Evolutionary conservation across 2,888 invertebrate species (phyloP).

Genomic region (Ferdinandea cuprea): DNA sequence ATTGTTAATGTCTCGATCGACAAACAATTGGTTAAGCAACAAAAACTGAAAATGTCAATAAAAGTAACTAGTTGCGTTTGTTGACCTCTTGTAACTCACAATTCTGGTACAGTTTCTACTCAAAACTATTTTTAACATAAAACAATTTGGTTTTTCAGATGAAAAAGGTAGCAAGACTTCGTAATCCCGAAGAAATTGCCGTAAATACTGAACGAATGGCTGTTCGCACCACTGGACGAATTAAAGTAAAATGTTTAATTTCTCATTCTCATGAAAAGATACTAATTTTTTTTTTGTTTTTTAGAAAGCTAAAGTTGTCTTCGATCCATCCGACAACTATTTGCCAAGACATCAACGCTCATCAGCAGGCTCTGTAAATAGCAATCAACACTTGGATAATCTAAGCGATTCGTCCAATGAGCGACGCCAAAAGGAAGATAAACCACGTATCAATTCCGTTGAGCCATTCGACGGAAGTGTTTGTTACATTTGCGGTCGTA

Average conservation of each 20-base stretch:
- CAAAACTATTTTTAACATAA: conserved; percentile 22
- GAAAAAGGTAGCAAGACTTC: conserved; percentile 58
- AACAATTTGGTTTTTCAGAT: conserved; percentile 29
- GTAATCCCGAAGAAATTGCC: conserved; percentile 50
- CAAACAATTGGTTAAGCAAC: conserved; percentile 11
- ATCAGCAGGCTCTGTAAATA: conserved; percentile 55
- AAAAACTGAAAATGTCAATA: neutral
- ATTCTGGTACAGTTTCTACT: conserved; percentile 9
- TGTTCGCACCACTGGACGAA: conserved; percentile 81
- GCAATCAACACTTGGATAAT: conserved; percentile 44
- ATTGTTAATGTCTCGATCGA: conserved; percentile 2
- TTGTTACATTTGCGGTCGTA: conserved; percentile 78
- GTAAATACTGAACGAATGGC: conserved; percentile 67
- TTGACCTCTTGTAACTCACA: neutral
- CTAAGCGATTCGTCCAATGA: conserved; percentile 59
- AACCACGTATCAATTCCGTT: conserved; percentile 7
- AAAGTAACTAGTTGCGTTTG: neutral
- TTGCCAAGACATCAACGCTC: conserved; percentile 84
- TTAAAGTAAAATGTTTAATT: conserved; percentile 77
- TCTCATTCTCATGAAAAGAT: neutral
- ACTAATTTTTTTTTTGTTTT: neutral
- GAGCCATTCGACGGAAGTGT: conserved; percentile 27
- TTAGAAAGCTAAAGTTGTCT: conserved; percentile 92
- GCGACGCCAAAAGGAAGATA: conserved; percentile 53
- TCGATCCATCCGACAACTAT: conserved; percentile 93